Percentiles rank a stretch among this genome's conserved stretches.
These are phyloP conservation scores for Odontamblyopus lacepedii DNA, from an alignment of 2,797 vertebrate genomes.

Conservation along the genomic window DNA sequence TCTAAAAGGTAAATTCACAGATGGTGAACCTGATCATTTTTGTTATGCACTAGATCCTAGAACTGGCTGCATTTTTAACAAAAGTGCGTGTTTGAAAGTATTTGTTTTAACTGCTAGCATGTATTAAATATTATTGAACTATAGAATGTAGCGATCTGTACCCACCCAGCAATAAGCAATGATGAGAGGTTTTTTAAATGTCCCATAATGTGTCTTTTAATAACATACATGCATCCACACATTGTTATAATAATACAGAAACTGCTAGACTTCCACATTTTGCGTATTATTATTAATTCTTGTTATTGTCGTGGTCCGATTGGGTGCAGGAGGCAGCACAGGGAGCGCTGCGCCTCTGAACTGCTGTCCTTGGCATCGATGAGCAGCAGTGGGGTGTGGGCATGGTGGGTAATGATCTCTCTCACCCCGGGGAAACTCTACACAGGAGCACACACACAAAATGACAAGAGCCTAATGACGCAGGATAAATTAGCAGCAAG, in stretches of 20 bases:
- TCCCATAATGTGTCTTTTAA: no score
- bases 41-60: no score
- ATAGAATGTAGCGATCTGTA: no score
- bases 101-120: no score
- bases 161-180: no score
- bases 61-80: no score
- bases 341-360: slow-evolving; percentile 64
- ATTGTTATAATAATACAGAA: not conserved
- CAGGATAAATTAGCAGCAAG: slow-evolving; percentile 38
- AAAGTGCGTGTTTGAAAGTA: no score
- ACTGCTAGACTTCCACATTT: slow-evolving; percentile 9
- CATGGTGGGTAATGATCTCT: slow-evolving; percentile 84
- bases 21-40: no score
- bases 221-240: no score
- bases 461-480: slow-evolving; percentile 54
- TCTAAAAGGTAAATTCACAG: no score
- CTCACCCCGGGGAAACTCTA: slow-evolving; percentile 84
- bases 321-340: slow-evolving; percentile 79
- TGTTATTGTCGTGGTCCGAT: slow-evolving; percentile 53
- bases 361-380: slow-evolving; percentile 82
- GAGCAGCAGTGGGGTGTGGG: slow-evolving; percentile 81
- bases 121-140: no score
- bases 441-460: slow-evolving; percentile 46
- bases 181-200: no score
- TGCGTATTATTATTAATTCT: not conserved